These are phyloP conservation scores for Drosophila jambulina DNA, from an alignment of 1,140 invertebrate species.

Conservation along the genomic window DNA sequence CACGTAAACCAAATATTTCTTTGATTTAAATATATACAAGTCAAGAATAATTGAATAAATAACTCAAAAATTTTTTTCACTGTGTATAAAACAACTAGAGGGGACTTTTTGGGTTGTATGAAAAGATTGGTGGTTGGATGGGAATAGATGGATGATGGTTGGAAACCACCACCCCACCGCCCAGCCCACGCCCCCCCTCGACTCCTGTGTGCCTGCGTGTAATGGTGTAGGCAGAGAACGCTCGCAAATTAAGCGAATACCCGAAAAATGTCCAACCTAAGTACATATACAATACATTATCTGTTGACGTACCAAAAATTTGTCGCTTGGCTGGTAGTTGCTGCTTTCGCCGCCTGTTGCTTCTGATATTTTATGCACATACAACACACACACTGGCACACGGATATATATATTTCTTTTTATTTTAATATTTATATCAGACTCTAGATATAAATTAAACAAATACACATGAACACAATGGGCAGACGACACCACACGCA, in stretches of 20 bases:
- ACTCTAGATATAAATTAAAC: slow-evolving; percentile 83
- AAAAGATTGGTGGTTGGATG: slow-evolving; percentile 10
- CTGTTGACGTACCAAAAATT: slow-evolving; percentile 76
- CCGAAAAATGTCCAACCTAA: slow-evolving; percentile 37
- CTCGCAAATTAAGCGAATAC: slow-evolving; percentile 41
- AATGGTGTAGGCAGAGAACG: slow-evolving; percentile 23
- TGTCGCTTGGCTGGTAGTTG: slow-evolving; percentile 54
- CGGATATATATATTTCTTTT: slow-evolving; percentile 38
- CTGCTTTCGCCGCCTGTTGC: slow-evolving; percentile 45
- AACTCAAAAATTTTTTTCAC: background rate
- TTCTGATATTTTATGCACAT: slow-evolving; percentile 43
- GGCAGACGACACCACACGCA: slow-evolving; percentile 7
- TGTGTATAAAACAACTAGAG: background rate
- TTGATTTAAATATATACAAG: background rate
- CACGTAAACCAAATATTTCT: background rate
- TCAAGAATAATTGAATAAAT: background rate
- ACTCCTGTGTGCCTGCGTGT: slow-evolving; percentile 5
- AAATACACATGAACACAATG: slow-evolving; percentile 72
- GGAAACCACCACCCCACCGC: background rate
- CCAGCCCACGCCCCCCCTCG: background rate
- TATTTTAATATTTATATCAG: slow-evolving; percentile 83
- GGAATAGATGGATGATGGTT: slow-evolving; percentile 23
- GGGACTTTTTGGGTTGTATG: background rate
- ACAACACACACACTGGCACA: background rate
- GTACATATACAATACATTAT: slow-evolving; percentile 72